A percentile compares a stretch with the other conserved stretches of the same genome.
Conservation (phyloP, 1,140 invertebrate species). For the Drosophila ironensis region DNA sequence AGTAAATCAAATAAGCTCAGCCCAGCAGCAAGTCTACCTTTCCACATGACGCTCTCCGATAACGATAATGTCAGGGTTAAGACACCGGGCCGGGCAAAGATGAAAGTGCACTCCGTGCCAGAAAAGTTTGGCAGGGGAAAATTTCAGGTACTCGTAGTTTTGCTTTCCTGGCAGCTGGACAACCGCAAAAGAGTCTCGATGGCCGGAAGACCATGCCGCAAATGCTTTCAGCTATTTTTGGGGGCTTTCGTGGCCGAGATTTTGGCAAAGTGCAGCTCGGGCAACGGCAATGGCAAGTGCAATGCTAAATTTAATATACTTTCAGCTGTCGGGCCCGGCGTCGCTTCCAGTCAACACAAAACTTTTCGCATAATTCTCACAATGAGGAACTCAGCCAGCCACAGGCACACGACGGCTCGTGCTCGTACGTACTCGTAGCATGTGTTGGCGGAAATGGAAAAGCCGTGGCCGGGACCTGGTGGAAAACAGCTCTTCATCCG, state of each 20-base stretch:
- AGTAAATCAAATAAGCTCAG: conserved; percentile 24
- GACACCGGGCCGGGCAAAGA: too few species aligned
- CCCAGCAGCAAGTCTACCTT: not conserved
- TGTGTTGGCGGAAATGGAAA: not conserved
- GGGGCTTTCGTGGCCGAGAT: not conserved
- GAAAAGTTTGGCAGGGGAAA: not conserved
- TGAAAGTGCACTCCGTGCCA: not conserved
- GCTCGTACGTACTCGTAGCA: too few species aligned
- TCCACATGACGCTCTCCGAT: too few species aligned
- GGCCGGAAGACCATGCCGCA: conserved; percentile 32
- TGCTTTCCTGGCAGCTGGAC: conserved; percentile 14
- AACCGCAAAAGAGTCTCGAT: conserved; percentile 41
- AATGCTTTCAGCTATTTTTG: conserved; percentile 45
- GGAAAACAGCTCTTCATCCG: conserved; percentile 18
- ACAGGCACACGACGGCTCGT: conserved; percentile 4
- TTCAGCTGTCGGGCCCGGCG: conserved; percentile 3
- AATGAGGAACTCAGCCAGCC: conserved; percentile 28
- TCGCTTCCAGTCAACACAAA: conserved; percentile 27
- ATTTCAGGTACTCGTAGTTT: conserved; percentile 1
- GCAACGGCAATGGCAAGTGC: conserved; percentile 23
- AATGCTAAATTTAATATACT: conserved; percentile 54
- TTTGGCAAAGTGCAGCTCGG: conserved; percentile 33
- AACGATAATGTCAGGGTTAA: too few species aligned
- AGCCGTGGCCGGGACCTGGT: not conserved
- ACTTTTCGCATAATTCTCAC: conserved; percentile 63